Evolutionary conservation across 2,113 vertebrate species (phyloP), one percentile per base, ranked within the genome.

Genomic region (Megaleporinus macrocephalus): DNA sequence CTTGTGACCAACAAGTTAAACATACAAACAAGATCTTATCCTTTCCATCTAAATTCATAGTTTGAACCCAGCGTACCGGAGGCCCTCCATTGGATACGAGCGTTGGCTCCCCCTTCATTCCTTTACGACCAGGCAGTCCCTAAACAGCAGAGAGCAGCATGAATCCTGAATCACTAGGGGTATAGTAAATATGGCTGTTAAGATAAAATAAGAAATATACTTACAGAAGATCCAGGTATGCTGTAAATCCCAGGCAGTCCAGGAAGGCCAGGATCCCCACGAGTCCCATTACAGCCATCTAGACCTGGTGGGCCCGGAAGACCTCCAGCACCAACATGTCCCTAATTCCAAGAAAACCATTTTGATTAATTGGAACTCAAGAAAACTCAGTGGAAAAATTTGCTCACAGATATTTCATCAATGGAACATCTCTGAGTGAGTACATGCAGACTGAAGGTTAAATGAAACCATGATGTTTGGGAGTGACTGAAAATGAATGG

Each of bases 271-370:
- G 78, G 80, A 1, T 95, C 91, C 44, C 97, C 97, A 90, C 89
- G 93, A 10, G 95, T 95, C 41, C 96, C 97, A 5, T 96, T 97
- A 91, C 91, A 95, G 65, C 97, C 96, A 0, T 96, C 92, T n/a
- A 91, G 22, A 1, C 97, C 97, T 61, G 85, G 93, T 76, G 86
- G 92, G 27, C 97, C 97, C 65, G 94, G 94, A 77, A 92, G 87
- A 74, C 97, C 97, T 41, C 91, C 94, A 15, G 89, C 86, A 68
- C 96, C 97, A 0, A 95, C 95, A 59, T 95, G 91, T 11, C 97
- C 97, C 97, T 98, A 73, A n/a, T n/a, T n/a, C n/a, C n/a, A n/a
- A n/a, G n/a, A n/a, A n/a, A n/a, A n/a, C n/a, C n/a, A n/a, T n/a
- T n/a, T n/a, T n/a, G n/a, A n/a, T n/a, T n/a, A n/a, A n/a, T n/a